Base-by-base conservation (phyloP, 2,888 invertebrate species). In the Spatulosminthurus flaviceps region DNA sequence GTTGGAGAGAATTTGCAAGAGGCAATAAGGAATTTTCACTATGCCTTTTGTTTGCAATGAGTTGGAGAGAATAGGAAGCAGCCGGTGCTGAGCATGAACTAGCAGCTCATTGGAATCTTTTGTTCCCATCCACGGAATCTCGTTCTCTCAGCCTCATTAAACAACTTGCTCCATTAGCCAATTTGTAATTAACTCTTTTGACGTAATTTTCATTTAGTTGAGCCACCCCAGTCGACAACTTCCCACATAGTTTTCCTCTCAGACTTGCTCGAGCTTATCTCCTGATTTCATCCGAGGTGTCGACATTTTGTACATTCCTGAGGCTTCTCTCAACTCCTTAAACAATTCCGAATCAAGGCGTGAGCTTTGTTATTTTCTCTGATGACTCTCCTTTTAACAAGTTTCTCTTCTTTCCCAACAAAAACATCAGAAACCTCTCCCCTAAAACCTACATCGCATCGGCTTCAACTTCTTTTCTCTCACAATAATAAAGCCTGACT, bases 121-220 rank as follows among this genome's bases (percentile, higher is more conserved):
- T 75, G 75, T 75, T 67, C 66, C 67, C 76, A 41, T 24, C 60
- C 61, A 74, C 29, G 69, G 64, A 72, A 71, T 71, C 42, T 67
- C 69, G 67, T 66, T 61, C 26, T 51, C 61, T 60, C 70, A 77
- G 80, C 51, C 80, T 81, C 80, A 81, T 81, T 81, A 81, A 79
- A 70, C 78, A 81, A 81, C 81, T 81, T 80, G 80, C 78, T 81
- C 81, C 81, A 81, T 81, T 81, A 81, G 81, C 80, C 81, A 76
- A 81, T 81, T 81, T 80, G 81, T 81, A 81, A 81, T 81, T 81
- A 81, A 81, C 81, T 81, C 81, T 81, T 81, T 81, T 81, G 81
- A 81, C 81, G 81, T 80, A 81, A 81, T 81, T 81, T 81, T 81
- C 81, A 81, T 81, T 81, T 81, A 81, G 81, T 81, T 79, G 64